These are phyloP conservation scores for Oncorhynchus mykiss DNA, from an alignment of 2,113 vertebrate species.

Conservation along the genomic window DNA sequence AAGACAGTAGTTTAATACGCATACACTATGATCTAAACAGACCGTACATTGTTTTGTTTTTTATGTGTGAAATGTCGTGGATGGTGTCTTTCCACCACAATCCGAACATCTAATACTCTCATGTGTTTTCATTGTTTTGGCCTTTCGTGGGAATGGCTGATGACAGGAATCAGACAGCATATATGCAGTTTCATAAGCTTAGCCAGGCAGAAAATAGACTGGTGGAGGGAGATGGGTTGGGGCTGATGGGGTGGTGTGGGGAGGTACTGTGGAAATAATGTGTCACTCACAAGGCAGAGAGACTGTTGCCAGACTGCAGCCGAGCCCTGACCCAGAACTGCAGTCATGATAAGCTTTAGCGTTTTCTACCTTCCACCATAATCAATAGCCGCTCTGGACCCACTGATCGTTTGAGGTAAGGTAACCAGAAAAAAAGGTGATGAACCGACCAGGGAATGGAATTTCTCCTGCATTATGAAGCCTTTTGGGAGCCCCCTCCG, in stretches of 20 bases:
- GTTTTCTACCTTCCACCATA: constrained; percentile 23
- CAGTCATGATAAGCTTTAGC: constrained; percentile 46
- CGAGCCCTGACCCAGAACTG: constrained; percentile 27
- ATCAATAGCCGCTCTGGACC: constrained; percentile 13
- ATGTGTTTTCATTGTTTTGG: too few relatives aligned
- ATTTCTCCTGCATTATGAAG: too few relatives aligned
- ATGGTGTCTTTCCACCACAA: too few relatives aligned
- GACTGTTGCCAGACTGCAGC: constrained; percentile 55
- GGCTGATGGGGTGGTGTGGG: constrained; percentile 30
- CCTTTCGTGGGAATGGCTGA: constrained; percentile 5
- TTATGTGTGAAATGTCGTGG: too few relatives aligned
- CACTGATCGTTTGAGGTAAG: neutral
- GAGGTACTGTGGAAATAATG: constrained; percentile 74
- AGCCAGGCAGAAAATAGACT: constrained; percentile 88
- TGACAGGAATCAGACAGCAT: constrained; percentile 72
- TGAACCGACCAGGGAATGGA: neutral
- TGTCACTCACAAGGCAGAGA: constrained; percentile 76
- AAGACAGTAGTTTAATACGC: too few relatives aligned
- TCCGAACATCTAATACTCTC: too few relatives aligned
- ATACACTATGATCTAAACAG: too few relatives aligned
- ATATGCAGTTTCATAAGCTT: constrained; percentile 84
- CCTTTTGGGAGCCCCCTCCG: too few relatives aligned
- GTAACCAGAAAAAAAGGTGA: constrained; percentile 6
- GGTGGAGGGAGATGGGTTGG: constrained; percentile 55
- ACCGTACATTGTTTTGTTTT: too few relatives aligned